A percentile compares a stretch with the other conserved stretches of the same genome.
Evolutionary conservation across 2,113 vertebrate genomes (phyloP).

Genomic region (Lasiurus borealis): DNA sequence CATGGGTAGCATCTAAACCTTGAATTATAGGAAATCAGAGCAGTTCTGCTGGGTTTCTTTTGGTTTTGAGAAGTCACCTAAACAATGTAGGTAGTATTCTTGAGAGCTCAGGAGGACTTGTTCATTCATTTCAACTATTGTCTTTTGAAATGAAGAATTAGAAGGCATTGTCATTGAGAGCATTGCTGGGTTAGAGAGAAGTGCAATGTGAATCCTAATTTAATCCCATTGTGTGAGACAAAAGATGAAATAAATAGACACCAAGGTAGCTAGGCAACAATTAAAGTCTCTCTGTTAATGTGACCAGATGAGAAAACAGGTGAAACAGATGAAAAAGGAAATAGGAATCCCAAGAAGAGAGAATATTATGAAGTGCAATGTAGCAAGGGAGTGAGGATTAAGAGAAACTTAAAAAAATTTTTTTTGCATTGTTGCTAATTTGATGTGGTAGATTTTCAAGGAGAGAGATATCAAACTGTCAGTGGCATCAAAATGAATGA

Average conservation of each 20-base stretch:
- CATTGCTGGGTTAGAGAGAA: neutral
- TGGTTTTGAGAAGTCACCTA: neutral
- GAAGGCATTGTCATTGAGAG: neutral
- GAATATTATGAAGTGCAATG: neutral
- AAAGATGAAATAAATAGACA: slow-evolving; percentile 51
- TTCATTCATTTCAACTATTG: neutral
- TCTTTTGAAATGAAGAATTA: slow-evolving; percentile 47
- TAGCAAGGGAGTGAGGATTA: neutral
- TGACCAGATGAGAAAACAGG: slow-evolving; percentile 19
- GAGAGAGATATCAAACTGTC: neutral
- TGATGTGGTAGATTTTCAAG: neutral
- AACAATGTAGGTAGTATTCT: neutral
- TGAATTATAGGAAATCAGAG: neutral
- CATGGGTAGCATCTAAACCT: neutral
- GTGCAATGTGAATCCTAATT: neutral
- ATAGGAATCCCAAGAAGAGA: neutral
- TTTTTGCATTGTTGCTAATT: slow-evolving; percentile 20
- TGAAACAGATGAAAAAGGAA: slow-evolving; percentile 50
- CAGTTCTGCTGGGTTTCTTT: neutral
- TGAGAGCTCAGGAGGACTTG: neutral
- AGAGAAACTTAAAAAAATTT: slow-evolving; percentile 11
- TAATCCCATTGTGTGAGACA: neutral
- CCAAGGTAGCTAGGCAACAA: neutral
- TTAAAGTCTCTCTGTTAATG: slow-evolving; percentile 33
- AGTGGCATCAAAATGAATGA: slow-evolving; percentile 7